Evolutionary conservation across 2,888 invertebrate species (phyloP), one percentile per base, ranked within the genome.

Genomic region (Drosophila anomalata): DNA sequence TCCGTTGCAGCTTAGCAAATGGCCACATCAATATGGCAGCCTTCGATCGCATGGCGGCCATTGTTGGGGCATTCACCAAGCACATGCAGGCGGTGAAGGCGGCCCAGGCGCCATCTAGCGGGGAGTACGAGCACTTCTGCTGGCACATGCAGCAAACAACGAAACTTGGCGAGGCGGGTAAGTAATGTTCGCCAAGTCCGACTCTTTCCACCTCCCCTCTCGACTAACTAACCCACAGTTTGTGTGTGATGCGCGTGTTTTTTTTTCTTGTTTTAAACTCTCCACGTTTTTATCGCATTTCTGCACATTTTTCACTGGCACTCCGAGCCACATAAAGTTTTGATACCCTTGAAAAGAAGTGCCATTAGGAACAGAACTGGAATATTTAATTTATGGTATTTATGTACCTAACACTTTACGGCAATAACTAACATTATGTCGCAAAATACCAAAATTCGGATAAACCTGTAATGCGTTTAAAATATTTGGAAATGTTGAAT

Each of bases 1-100:
- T 6, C 17, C 33, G 36, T 11, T 65, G 55, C 91, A 95, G 95
- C 88, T 93, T 96, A 79, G 95, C 96, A 69, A 96, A 96, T 92
- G 96, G 96, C 65, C 96, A 96, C 92, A 95, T 97, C 88, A 96
- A 97, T 92, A 96, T 96, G 90, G 95, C 83, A 74, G 92, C 92
- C 73, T 92, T 92, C 80, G 90, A 92, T 90, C 90, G 91, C 17
- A 89, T 92, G 88, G 91, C 91, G 58, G 91, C 92, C 60, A 91
- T 92, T 70, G 92, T 92, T 61, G 91, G 91, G 51, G 92, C 92
- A 42, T 92, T 92, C 47, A 91, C 91, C 65, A 91, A 90, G 68
- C 92, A 92, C 84, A 92, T 92, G 92, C 88, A 89, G 73, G 89
- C 90, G 55, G 91, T 91, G 75, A 91, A 91, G 75, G 52, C 76